phyloP scores from a whole-genome alignment of 2,888 invertebrate species.

The Lomographa bimaculata region DNA sequence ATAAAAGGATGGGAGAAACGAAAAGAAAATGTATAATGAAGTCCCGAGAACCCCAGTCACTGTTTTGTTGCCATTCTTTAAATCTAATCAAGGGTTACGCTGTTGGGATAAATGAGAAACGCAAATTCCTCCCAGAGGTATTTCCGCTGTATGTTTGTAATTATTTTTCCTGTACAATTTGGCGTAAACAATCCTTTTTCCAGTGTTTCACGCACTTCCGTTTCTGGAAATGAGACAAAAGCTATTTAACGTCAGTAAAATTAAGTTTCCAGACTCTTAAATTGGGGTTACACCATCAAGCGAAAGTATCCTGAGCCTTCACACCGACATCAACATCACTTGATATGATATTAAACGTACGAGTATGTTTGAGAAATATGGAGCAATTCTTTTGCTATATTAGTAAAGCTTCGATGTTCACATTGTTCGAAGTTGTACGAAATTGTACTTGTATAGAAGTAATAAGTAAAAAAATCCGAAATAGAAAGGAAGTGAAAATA shows the following conservation, averaged over 20 bases:
- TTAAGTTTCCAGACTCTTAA: neutral
- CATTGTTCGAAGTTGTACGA: too few relatives aligned
- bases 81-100: slow-evolving; percentile 55
- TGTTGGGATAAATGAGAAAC: slow-evolving; percentile 37
- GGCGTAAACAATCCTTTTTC: slow-evolving; percentile 9
- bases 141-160: slow-evolving; percentile 31
- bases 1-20: slow-evolving; percentile 44
- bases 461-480: too few relatives aligned
- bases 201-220: neutral
- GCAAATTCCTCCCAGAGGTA: slow-evolving; percentile 33
- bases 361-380: too few relatives aligned
- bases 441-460: too few relatives aligned
- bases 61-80: slow-evolving; percentile 58
- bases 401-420: too few relatives aligned
- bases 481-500: too few relatives aligned
- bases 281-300: too few relatives aligned
- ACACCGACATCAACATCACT: too few relatives aligned
- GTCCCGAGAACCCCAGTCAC: slow-evolving; percentile 50
- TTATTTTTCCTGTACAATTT: slow-evolving; percentile 23
- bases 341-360: too few relatives aligned
- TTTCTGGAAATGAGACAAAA: neutral
- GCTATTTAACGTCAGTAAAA: neutral
- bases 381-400: too few relatives aligned
- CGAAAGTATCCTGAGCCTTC: too few relatives aligned
- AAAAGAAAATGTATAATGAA: slow-evolving; percentile 67